A percentile compares a stretch with the other conserved stretches of the same genome.
phyloP scores from a whole-genome alignment of 53 echinoderm and acorn worm species.

The Mesocentrotus franciscanus region DNA sequence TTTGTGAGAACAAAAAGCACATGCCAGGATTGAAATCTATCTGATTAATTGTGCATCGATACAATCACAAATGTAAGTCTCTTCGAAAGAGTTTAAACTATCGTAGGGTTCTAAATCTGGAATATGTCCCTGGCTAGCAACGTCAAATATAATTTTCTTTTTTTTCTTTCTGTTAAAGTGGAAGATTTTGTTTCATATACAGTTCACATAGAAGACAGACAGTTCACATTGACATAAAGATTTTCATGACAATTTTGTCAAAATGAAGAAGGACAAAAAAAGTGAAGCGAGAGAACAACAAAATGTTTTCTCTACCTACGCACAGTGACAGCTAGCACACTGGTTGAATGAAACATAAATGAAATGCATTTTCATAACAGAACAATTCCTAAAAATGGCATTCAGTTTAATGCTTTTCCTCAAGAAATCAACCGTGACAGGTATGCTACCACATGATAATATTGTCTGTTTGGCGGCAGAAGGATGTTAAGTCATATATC shows the following conservation, averaged over 20 bases:
- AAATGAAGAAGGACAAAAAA: neutral
- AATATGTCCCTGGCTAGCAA: neutral
- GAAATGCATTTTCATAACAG: neutral
- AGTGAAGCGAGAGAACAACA: neutral
- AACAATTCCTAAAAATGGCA: neutral
- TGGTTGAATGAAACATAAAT: neutral
- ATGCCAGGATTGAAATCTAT: neutral
- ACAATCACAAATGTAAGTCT: neutral
- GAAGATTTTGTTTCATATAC: slow-evolving; percentile 48
- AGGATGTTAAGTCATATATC: too few species aligned
- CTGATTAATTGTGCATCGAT: neutral
- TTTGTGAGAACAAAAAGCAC: neutral
- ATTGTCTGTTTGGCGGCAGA: neutral
- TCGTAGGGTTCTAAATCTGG: neutral
- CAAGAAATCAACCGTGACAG: neutral
- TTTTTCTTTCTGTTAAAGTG: slow-evolving; percentile 8
- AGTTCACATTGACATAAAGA: slow-evolving; percentile 28
- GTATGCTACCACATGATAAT: neutral
- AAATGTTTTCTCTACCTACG: neutral
- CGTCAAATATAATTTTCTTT: neutral
- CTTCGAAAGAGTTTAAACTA: neutral
- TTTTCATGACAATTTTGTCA: neutral
- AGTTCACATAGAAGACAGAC: slow-evolving; percentile 8
- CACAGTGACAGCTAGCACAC: slow-evolving; percentile 29
- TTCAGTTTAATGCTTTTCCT: neutral